A percentile compares a stretch with the other conserved stretches of the same genome.
These are phyloP conservation scores for Anthopleura sola DNA, from an alignment of 64 coral and sea anemone species.

Conservation along the genomic window DNA sequence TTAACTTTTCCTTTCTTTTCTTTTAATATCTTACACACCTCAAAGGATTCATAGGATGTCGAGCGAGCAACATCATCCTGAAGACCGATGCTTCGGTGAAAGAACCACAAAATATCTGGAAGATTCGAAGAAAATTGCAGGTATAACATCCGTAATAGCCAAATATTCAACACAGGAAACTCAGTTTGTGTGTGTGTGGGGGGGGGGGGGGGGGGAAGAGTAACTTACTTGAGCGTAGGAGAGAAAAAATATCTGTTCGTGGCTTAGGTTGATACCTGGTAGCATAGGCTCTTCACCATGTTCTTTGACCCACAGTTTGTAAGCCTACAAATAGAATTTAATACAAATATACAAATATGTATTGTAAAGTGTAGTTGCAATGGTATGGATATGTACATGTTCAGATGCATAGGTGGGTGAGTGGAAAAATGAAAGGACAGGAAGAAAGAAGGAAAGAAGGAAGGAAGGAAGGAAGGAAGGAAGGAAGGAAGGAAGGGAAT, in stretches of 20 bases:
- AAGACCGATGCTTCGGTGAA: background rate
- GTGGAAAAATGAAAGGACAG: background rate
- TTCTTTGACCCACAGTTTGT: constrained; percentile 9
- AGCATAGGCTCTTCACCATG: background rate
- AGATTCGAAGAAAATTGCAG: background rate
- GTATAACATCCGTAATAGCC: too few species aligned
- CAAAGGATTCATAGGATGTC: constrained; percentile 3
- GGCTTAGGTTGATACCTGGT: constrained; percentile 9
- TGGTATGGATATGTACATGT: too few species aligned
- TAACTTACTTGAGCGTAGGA: constrained; percentile 23
- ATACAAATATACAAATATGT: too few species aligned
- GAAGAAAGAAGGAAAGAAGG: background rate
- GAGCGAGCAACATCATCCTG: background rate
- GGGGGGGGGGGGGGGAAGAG: too few species aligned
- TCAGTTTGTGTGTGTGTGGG: too few species aligned
- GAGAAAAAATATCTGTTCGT: constrained; percentile 18
- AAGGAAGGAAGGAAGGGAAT: background rate
- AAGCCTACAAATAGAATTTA: background rate
- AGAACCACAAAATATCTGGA: background rate
- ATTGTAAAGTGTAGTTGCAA: too few species aligned
- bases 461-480: background rate
- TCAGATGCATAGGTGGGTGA: too few species aligned
- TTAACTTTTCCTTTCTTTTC: too few species aligned
- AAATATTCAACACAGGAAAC: too few species aligned
- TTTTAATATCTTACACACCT: background rate